Conservation (phyloP, 2,888 invertebrate species). For the Psylliodes chrysocephalus region DNA sequence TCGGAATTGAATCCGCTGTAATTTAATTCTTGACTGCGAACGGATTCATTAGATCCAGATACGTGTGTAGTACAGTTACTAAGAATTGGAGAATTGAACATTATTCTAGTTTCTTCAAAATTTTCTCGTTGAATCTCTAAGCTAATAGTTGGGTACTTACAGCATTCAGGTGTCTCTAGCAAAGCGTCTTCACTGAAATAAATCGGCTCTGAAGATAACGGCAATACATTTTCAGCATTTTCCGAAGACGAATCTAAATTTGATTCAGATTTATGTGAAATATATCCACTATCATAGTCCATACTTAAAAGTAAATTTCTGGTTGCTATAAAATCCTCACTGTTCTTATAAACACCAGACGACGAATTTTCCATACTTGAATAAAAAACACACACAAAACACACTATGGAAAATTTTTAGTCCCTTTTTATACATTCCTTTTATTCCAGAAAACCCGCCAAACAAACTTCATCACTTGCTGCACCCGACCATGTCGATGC, state of each 20-base stretch:
- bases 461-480: neutral
- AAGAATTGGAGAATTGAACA: constrained; percentile 42
- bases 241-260: constrained; percentile 52
- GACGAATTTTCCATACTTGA: constrained; percentile 1
- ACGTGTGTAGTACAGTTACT: constrained; percentile 39
- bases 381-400: neutral
- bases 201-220: constrained; percentile 45
- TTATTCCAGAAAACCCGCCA: neutral
- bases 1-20: constrained; percentile 37
- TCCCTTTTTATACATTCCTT: neutral
- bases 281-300: constrained; percentile 62
- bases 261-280: constrained; percentile 60
- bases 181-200: constrained; percentile 60
- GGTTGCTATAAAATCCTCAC: constrained; percentile 17
- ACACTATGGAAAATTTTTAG: neutral
- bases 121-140: constrained; percentile 40
- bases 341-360: neutral
- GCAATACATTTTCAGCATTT: constrained; percentile 28
- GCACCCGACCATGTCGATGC: too few species aligned
- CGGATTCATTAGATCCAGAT: constrained; percentile 23
- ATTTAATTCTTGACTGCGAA: constrained; percentile 30
- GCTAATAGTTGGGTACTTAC: constrained; percentile 30
- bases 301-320: constrained; percentile 42
- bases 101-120: constrained; percentile 41
- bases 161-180: constrained; percentile 55